These are phyloP conservation scores for Dissostichus mawsoni DNA, from an alignment of 2,113 vertebrate genomes.

Conservation along the genomic window DNA sequence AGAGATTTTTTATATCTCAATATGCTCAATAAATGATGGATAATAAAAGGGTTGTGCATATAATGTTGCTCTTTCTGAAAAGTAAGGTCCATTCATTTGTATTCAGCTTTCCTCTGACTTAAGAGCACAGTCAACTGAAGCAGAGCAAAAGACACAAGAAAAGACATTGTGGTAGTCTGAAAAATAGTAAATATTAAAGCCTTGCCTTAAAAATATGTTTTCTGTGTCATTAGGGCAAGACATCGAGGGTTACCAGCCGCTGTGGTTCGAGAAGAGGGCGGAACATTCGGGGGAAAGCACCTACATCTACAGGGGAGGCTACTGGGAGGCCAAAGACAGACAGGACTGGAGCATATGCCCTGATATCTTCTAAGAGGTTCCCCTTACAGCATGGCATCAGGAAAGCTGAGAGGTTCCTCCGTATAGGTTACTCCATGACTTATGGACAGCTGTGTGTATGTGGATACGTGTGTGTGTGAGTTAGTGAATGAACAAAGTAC, in stretches of 20 bases:
- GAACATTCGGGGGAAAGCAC: constrained; percentile 88
- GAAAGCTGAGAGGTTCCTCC: constrained; percentile 4
- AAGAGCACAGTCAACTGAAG: too few species aligned
- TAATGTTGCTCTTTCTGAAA: background rate
- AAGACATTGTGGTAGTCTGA: background rate
- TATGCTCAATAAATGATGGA: too few species aligned
- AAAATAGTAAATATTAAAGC: constrained; percentile 1
- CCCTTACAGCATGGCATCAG: background rate
- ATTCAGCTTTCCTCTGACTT: background rate
- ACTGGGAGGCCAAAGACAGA: constrained; percentile 95
- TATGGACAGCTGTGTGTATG: constrained; percentile 15
- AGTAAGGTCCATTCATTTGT: background rate
- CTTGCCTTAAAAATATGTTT: constrained; percentile 21
- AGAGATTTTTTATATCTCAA: too few species aligned
- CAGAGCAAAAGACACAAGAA: background rate
- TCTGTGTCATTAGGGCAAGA: constrained; percentile 86
- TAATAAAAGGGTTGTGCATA: too few species aligned
- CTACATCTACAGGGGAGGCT: constrained; percentile 92
- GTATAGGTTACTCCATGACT: constrained; percentile 31
- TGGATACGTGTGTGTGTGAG: background rate
- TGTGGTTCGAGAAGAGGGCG: constrained; percentile 94
- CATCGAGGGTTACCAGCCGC: constrained; percentile 85
- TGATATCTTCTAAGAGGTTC: constrained; percentile 87
- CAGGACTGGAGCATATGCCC: constrained; percentile 93
- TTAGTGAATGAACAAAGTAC: constrained; percentile 5